Evolutionary conservation across 2,113 vertebrate species (phyloP).

Genomic region (Colius striatus): DNA sequence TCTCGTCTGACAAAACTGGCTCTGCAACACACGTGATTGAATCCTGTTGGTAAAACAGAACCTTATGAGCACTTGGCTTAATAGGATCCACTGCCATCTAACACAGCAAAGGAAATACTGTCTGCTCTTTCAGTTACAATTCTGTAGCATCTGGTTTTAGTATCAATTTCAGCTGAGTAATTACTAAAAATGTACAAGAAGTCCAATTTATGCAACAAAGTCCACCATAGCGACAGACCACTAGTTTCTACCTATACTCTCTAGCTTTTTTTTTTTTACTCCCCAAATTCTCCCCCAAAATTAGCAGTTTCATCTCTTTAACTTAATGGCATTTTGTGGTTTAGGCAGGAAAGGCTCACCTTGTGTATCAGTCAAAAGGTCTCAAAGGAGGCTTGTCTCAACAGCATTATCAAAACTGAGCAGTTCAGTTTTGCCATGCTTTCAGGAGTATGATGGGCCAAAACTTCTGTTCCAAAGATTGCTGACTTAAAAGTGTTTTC

Average conservation of each 20-base stretch:
- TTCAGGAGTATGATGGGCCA: neutral
- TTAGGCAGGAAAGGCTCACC: neutral
- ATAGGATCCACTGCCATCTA: neutral
- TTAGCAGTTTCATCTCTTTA: neutral
- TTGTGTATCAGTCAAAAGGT: neutral
- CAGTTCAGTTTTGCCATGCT: neutral
- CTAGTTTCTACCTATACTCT: neutral
- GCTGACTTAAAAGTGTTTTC: neutral
- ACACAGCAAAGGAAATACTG: neutral
- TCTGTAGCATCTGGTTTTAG: neutral
- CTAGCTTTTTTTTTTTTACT: neutral
- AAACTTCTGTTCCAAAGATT: neutral
- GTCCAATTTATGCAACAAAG: neutral
- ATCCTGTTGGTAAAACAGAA: neutral
- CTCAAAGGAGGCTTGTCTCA: neutral
- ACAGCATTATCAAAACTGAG: neutral
- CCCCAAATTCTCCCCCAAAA: neutral
- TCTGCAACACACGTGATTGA: neutral
- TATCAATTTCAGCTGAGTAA: neutral
- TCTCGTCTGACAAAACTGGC: rapidly evolving
- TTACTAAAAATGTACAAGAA: neutral
- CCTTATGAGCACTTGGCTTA: neutral
- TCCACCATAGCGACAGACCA: neutral
- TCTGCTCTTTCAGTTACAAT: neutral
- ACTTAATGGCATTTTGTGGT: neutral